A percentile compares a stretch with the other conserved stretches of the same genome.
Evolutionary conservation across 2,888 invertebrate species (phyloP).

Genomic region (Lochmaea crataegi): DNA sequence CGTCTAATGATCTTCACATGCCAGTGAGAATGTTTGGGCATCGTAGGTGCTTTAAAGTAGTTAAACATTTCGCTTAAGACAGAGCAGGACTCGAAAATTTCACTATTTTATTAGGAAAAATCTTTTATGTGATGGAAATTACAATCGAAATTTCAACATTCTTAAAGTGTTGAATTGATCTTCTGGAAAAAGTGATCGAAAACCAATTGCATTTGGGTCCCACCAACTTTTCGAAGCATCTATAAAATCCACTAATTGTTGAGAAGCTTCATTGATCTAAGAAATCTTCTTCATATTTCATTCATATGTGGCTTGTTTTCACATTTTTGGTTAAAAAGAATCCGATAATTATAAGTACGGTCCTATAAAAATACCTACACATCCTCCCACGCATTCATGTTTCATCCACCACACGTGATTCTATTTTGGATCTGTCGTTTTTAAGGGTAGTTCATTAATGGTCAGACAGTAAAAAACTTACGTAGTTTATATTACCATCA

Average conservation of each 20-base stretch:
- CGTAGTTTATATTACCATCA: no score
- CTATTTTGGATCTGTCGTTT: slow-evolving; percentile 19
- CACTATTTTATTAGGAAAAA: not conserved
- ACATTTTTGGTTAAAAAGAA: no score
- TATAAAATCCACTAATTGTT: no score
- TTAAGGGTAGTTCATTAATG: slow-evolving; percentile 22
- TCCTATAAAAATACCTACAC: not conserved
- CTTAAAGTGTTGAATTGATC: no score
- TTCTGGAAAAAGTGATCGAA: no score
- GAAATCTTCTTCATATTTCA: no score
- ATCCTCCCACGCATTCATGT: slow-evolving; percentile 12
- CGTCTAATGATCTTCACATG: slow-evolving; percentile 40
- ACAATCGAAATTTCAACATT: no score
- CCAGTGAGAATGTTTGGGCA: slow-evolving; percentile 6
- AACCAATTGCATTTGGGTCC: no score
- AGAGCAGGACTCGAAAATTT: not conserved
- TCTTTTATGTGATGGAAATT: not conserved
- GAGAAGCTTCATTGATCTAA: no score
- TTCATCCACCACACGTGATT: slow-evolving; percentile 17
- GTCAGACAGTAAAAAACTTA: not conserved
- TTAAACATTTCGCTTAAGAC: slow-evolving; percentile 12
- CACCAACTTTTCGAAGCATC: no score
- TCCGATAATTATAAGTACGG: no score
- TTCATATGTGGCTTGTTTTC: no score
- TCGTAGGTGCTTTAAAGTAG: slow-evolving; percentile 17